These are phyloP conservation scores for Antennarius maculatus DNA, from an alignment of 2,797 vertebrate species.

Conservation along the genomic window DNA sequence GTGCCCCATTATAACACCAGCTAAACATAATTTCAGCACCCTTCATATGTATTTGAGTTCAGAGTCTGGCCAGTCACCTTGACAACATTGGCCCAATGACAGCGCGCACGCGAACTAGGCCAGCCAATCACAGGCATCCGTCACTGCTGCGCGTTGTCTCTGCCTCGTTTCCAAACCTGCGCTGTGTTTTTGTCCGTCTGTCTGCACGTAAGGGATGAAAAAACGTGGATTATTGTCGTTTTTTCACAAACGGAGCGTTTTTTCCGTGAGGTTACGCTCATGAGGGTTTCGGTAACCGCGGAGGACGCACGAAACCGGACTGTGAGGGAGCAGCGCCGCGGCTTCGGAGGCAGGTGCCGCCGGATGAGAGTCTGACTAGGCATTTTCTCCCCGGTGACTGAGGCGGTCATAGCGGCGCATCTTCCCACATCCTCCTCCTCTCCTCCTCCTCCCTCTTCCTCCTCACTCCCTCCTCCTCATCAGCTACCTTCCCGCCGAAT, in stretches of 20 bases:
- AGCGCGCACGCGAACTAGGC: conserved; percentile 75
- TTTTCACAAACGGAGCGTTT: conserved; percentile 23
- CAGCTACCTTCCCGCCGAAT: conserved; percentile 60
- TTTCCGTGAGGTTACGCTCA: conserved; percentile 30
- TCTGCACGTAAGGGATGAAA: conserved; percentile 48
- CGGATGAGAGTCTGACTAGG: conserved; percentile 76
- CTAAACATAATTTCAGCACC: conserved; percentile 18
- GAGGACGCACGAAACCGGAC: conserved; percentile 62
- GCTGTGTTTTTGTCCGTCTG: conserved; percentile 73
- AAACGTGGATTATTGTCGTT: conserved; percentile 21
- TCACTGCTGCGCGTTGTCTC: conserved; percentile 69
- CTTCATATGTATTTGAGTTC: conserved; percentile 62
- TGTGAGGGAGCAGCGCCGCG: conserved; percentile 50
- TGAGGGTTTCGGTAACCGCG: conserved; percentile 51
- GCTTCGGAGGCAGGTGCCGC: conserved; percentile 56
- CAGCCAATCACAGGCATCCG: conserved; percentile 75
- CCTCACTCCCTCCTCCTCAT: conserved; percentile 17
- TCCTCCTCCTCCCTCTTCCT: conserved; percentile 23
- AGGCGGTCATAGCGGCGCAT: conserved; percentile 72
- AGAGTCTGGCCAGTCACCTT: conserved; percentile 82
- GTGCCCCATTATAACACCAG: not conserved
- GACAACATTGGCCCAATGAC: conserved; percentile 84
- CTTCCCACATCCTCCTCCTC: conserved; percentile 57
- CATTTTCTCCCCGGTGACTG: conserved; percentile 79
- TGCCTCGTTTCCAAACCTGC: conserved; percentile 68